Evolutionary conservation across 2,113 vertebrate genomes (phyloP).

Genomic region (Cyanoramphus novaezelandiae): DNA sequence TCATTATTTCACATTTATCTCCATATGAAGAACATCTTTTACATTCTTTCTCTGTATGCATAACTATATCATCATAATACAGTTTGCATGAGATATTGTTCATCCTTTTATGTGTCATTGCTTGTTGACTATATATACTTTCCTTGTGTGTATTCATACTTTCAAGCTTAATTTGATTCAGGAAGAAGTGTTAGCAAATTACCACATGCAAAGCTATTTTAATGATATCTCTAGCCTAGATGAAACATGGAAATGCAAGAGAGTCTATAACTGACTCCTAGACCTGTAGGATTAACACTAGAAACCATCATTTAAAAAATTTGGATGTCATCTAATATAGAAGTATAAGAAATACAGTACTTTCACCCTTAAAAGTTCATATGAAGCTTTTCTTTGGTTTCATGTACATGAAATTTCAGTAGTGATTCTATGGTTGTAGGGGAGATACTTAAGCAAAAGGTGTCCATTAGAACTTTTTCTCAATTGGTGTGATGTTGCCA

Average conservation of each 20-base stretch:
- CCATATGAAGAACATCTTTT: background rate
- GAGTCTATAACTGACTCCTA: background rate
- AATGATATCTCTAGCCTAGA: background rate
- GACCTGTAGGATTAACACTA: background rate
- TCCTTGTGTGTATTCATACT: background rate
- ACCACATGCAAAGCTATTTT: background rate
- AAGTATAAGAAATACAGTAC: background rate
- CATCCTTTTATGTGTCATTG: background rate
- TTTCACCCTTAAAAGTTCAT: background rate
- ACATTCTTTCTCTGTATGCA: background rate
- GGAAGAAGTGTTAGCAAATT: background rate
- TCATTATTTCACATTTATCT: background rate
- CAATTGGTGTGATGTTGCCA: too few relatives aligned
- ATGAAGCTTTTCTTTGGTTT: background rate
- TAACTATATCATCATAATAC: background rate
- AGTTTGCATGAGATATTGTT: background rate
- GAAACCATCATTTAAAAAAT: background rate
- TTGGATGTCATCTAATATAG: background rate
- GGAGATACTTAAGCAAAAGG: background rate
- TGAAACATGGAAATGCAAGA: background rate
- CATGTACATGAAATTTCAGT: background rate
- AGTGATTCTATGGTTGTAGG: background rate
- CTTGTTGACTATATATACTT: background rate
- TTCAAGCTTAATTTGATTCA: background rate
- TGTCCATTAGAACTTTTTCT: background rate